Base-by-base conservation (phyloP, 2,797 vertebrate genomes). In the Melanotaenia parkinsoni region DNA sequence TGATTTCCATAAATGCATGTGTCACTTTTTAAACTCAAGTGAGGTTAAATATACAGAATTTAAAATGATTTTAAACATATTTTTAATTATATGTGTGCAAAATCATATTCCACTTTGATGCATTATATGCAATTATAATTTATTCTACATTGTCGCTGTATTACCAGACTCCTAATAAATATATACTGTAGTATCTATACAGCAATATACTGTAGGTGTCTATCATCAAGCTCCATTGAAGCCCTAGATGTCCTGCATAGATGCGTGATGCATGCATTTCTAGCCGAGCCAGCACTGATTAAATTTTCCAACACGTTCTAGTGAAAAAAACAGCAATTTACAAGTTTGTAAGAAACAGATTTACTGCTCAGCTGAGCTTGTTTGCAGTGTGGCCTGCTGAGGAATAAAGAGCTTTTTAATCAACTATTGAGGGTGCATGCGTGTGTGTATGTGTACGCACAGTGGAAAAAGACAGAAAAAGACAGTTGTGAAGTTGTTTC, bases 351-450 rank as follows among this genome's bases (percentile, higher is more conserved):
- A 79, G 77, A 81, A 35, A 51, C 67, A 63, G 69, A 73, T 77
- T 69, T 73, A 81, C 65, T 67, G 79, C 79, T 85, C 35, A 77
- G 37, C 80, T 71, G 30, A 81, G 72, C 40, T 74, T 4, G 47
- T 82, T 66, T 65, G 57, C 65, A 57, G 62, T 61, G 45, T 66
- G 68, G 80, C 71, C 67, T 59, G 82, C 43, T 70, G 64, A 26
- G 43, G 68, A 82, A 88, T 69, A 86, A 86, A 89, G 56, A 74
- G 58, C 76, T 83, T 76, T 81, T 71, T 77, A 50, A 83, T 56
- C 18, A 60, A 59, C 40, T 6, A 51, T 5, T 30, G 74, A 75
- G 66, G 26, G 59, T 72, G 62, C 6, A 10, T 37, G 58, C 68
- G 56, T 77, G 70, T 53, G 59, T 53, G 51, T 54, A 47, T 38